Evolutionary conservation across 2,797 vertebrate species (phyloP), one percentile per base, ranked within the genome.

Genomic region (Sylvilagus floridanus): DNA sequence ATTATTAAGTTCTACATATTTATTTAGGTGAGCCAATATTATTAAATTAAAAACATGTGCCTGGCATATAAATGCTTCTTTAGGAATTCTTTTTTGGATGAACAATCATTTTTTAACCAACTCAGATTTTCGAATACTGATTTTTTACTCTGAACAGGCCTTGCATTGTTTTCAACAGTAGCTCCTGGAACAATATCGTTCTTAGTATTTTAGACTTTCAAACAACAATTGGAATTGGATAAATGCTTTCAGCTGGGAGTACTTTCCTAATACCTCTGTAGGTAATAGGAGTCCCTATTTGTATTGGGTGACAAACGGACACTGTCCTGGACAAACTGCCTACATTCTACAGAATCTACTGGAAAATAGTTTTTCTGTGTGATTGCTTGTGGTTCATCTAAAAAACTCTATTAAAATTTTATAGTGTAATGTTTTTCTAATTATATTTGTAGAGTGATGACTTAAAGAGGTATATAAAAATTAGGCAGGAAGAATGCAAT

Each of bases 181-280:
- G 98, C 98, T 97, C 97, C 96, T 30, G 94, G 90, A 97, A 96
- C 88, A 97, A 95, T 85, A 90, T 82, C 91, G 69, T 92, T 93
- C 88, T 98, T 98, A 98, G 97, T 95, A 96, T 94, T 98, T 98
- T 97, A 97, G 97, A 95, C 97, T 95, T 97, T 95, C 95, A 97
- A 97, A 84, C 85, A 98, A 98, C 98, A 98, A 98, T 95, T 96
- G 96, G 95, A 97, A 98, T 95, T 98, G 97, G 97, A 97, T 98
- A 98, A 98, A 98, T 94, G 95, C 93, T 98, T 98, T 98, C 98
- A 98, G 96, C 97, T 98, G 98, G 97, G 96, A 97, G 62, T 95
- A 96, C 95, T 98, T 98, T 97, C 93, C 96, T 98, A 97, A 97
- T 98, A 98, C 97, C 94, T 98, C 97, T 97, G 97, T 96, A 98